A percentile compares a stretch with the other conserved stretches of the same genome.
These are phyloP conservation scores for Struthidea cinerea DNA, from an alignment of 2,113 vertebrate species.

Conservation along the genomic window DNA sequence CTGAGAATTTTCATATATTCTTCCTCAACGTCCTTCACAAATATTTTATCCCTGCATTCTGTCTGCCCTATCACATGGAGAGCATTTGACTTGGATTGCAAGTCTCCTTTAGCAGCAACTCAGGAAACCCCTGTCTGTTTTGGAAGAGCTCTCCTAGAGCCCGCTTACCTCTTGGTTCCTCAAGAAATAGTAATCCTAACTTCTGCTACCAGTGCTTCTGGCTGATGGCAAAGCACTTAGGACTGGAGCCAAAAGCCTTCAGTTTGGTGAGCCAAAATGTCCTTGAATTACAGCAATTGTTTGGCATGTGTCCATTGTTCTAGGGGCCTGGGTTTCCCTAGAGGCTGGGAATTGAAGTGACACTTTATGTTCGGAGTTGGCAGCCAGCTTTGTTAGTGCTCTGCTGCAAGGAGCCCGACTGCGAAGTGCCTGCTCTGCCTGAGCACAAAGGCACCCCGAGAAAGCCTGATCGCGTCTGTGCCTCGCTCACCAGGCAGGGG, in stretches of 20 bases:
- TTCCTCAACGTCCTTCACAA: not conserved
- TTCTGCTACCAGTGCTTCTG: slow-evolving; percentile 2
- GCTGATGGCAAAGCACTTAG: slow-evolving; percentile 16
- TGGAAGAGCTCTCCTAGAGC: not conserved
- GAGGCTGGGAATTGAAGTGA: slow-evolving; percentile 46
- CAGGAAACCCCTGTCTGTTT: not conserved
- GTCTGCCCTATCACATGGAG: not conserved
- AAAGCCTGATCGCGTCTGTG: not conserved
- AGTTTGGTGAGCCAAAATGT: slow-evolving; percentile 25
- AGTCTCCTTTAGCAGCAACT: not conserved
- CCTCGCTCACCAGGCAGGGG: not conserved
- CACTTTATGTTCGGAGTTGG: slow-evolving; percentile 14
- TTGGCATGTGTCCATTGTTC: slow-evolving; percentile 49
- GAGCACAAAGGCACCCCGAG: slow-evolving; percentile 24
- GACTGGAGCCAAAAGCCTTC: slow-evolving; percentile 18
- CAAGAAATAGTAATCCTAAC: not conserved
- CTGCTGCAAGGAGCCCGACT: not conserved
- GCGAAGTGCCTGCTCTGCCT: not conserved
- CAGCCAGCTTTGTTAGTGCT: slow-evolving; percentile 10
- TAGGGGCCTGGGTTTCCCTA: slow-evolving; percentile 24
- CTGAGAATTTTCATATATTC: not conserved
- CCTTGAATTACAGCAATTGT: slow-evolving; percentile 41
- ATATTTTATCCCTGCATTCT: not conserved
- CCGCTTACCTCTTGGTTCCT: not conserved
- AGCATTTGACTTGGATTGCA: not conserved